Evolutionary conservation across 53 echinoderm and acorn worm genomes (phyloP), one percentile per base, ranked within the genome.

Genomic region (Crossaster papposus): DNA sequence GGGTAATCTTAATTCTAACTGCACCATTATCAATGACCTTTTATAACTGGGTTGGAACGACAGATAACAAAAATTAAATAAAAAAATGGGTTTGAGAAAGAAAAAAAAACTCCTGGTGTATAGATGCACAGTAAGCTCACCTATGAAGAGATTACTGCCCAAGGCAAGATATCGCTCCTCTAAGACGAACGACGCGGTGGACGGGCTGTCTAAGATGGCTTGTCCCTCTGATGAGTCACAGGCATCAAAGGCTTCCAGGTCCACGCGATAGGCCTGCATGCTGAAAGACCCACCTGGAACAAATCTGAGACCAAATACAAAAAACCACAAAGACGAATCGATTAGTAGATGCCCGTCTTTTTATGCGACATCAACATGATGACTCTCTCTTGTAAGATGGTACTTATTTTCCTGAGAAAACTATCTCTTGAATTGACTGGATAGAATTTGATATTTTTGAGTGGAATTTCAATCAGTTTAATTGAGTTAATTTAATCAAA

Each of bases 61-160:
- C 38, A 24, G 64, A 24, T 22, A n/a, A n/a, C 14, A 33, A 51
- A 13, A 51, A 24, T 28, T 23, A 0, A 1, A 15, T 24, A 50
- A 78, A 11, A 18, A 78, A 33, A 44, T 22, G 2, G 28, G 0
- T 51, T 78, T 15, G n/a, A 51, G 51, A 26, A 44, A 13, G 3
- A n/a, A n/a, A 44, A 10, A 65, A 28, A 18, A 32, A n/a, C n/a
- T n/a, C 80, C 10, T 64, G n/a, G 53, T 22, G 32, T 65, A 50
- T 11, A 82, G 55, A 37, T 20, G 12, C 58, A 58, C 17, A 17
- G 58, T 2, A 4, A 79, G 88, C 97, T 94, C 90, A 99, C 99
- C 96, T 24, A 99, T 99, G 83, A 99, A 99, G 87, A 94, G 95
- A 89, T 99, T 96, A 64, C 93, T 93, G 65, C 99, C 99, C 13